A percentile compares a stretch with the other conserved stretches of the same genome.
These are phyloP conservation scores for Caenorhabditis wallacei DNA, from an alignment of 2,888 invertebrate species.

Conservation along the genomic window DNA sequence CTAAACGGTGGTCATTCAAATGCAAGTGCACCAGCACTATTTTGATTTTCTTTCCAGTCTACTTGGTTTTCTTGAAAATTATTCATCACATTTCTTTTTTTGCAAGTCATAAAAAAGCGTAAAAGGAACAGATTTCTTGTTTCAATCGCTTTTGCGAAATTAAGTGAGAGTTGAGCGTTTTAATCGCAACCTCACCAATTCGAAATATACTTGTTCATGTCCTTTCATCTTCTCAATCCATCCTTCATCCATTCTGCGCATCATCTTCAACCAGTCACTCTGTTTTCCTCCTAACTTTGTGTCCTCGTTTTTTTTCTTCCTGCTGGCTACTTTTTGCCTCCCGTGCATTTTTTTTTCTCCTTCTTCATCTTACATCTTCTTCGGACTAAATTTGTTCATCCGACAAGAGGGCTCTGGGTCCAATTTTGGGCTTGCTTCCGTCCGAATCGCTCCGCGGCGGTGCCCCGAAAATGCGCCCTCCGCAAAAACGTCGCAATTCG, in stretches of 20 bases:
- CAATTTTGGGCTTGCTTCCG: constrained; percentile 42
- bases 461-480: constrained; percentile 11
- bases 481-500: constrained; percentile 57
- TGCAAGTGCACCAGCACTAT: constrained; percentile 32
- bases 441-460: constrained; percentile 15
- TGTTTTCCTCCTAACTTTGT: constrained; percentile 46
- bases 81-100: background rate
- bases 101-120: background rate
- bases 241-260: constrained; percentile 40
- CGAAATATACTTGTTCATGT: constrained; percentile 38
- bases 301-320: constrained; percentile 38
- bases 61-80: background rate
- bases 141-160: background rate
- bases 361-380: constrained; percentile 33
- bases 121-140: background rate
- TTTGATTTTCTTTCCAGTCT: background rate
- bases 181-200: constrained; percentile 1
- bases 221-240: constrained; percentile 47
- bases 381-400: constrained; percentile 47
- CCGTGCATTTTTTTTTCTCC: constrained; percentile 31
- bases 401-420: constrained; percentile 26
- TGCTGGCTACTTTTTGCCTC: constrained; percentile 39
- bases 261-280: constrained; percentile 47
- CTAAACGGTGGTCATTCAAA: constrained; percentile 32
- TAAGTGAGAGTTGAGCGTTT: constrained; percentile 11